Evolutionary conservation across 2,113 vertebrate genomes (phyloP), one percentile per base, ranked within the genome.

Genomic region (Nothoprocta perdicaria): DNA sequence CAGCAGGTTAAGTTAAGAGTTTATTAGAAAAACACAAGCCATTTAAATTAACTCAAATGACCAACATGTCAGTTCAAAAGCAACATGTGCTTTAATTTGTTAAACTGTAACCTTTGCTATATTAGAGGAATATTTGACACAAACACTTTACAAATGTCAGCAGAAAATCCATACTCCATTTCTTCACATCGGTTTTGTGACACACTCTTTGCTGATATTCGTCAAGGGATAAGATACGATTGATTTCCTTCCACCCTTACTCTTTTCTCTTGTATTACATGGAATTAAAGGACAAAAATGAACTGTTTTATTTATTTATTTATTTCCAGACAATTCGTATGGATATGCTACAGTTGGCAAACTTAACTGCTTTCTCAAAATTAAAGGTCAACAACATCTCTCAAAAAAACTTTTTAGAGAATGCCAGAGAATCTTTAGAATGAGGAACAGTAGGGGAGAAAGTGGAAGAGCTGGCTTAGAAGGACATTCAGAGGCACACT

Each of bases 121-220:
- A 96, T 97, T 97, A 97, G 95, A 98, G 97, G 97, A 98, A 97
- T 96, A 96, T 97, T 97, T 96, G 97, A 97, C 97, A 98, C 57
- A 97, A 98, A 97, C 97, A 97, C 96, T 97, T 97, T 98, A 98
- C 96, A 98, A 98, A 98, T 98, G 97, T 97, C 97, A 98, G 97
- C 96, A 97, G 96, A 97, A 98, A 98, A 98, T 98, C 98, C 80
- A 98, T 98, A 98, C 90, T 97, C 96, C 91, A 98, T 98, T 98
- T 97, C 97, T 98, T 96, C 96, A 96, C 97, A 97, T 97, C 97
- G 97, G 96, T 97, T 98, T 97, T 98, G 97, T 97, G 97, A 98
- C 97, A 98, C 66, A 81, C 52, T 97, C 92, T 97, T 97, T 97
- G 96, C 96, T 97, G 95, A 97, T 97, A 97, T 95, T 97, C 95